Base-by-base conservation (phyloP, 2,888 invertebrate species). In the Thalpophila matura region DNA sequence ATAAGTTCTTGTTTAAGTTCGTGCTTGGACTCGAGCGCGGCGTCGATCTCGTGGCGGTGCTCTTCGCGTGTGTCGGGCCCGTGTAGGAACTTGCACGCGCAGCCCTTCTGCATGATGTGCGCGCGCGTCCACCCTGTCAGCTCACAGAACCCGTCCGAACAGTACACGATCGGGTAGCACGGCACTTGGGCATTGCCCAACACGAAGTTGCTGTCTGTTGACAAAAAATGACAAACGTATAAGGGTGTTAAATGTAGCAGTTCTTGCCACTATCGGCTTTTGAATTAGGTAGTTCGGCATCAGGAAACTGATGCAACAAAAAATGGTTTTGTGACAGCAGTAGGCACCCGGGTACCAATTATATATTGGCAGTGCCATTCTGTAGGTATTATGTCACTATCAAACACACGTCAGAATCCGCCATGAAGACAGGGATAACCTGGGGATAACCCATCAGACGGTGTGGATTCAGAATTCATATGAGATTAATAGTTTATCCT, bases 81-180 rank as follows among this genome's bases (percentile, higher is more conserved):
- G 89, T 98, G 98, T 18, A 98, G 96, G 93, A 99, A 99, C 92
- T 98, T 98, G 96, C 99, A 99, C 83, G 98, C 98, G 95, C 99
- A 99, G 75, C 98, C 98, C 91, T 98, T 98, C 95, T 99, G 98
- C 99, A 99, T 99, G 94, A 99, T 99, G 95, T 99, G 98, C 75
- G 98, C 99, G 84, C 99, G 96, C 79, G 98, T 96, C 95, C 97
- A 98, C 78, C 98, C 98, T 63, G 99, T 98, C 96, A 99, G 97
- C 96, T 99, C 99, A 93, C 98, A 98, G 95, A 99, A 99, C 65
- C 99, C 99, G 96, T 99, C 99, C 66, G 98, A 98, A 95, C 99
- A 99, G 95, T 99, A 99, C 84, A 99, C 99, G 95, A 99, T 99
- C 82, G 99, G 99, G 95, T 98, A 98, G 83, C 96, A 94, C 67